Conservation (phyloP, 2,888 invertebrate genomes). For the Galerucella nymphaeae region DNA sequence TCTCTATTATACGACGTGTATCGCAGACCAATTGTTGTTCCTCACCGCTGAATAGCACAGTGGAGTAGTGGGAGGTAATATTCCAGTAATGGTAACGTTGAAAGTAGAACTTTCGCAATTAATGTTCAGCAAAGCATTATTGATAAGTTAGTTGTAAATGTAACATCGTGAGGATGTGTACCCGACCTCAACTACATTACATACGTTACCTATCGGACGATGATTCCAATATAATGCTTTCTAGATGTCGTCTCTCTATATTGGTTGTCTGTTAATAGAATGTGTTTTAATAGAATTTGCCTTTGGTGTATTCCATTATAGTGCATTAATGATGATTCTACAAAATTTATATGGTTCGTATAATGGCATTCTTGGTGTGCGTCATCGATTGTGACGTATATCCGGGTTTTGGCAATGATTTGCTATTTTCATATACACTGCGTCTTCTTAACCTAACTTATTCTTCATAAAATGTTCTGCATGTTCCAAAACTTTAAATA, state of each 20-base stretch:
- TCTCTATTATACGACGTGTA: not conserved
- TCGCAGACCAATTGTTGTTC: not conserved
- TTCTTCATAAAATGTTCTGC: no score
- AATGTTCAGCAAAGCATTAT: constrained; percentile 30
- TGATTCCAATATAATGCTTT: constrained; percentile 2
- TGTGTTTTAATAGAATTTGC: constrained; percentile 16
- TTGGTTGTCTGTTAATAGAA: constrained; percentile 10
- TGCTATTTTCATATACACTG: no score
- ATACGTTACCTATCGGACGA: constrained; percentile 19
- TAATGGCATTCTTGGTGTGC: no score
- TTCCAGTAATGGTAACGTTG: constrained; percentile 34
- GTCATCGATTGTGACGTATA: no score
- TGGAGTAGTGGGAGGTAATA: constrained; percentile 27
- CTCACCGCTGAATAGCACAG: not conserved
- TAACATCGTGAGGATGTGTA: constrained; percentile 25
- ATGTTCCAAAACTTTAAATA: no score
- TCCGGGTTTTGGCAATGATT: no score
- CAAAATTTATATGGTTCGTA: not conserved
- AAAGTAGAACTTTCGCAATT: constrained; percentile 39
- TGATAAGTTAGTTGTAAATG: constrained; percentile 33
- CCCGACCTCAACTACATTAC: constrained; percentile 1
- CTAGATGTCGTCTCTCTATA: not conserved
- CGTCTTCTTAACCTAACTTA: no score
- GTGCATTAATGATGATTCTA: constrained; percentile 1
- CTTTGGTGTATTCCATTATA: constrained; percentile 5